These are phyloP conservation scores for Drosophila greeni DNA, from an alignment of 2,888 invertebrate genomes.

Conservation along the genomic window DNA sequence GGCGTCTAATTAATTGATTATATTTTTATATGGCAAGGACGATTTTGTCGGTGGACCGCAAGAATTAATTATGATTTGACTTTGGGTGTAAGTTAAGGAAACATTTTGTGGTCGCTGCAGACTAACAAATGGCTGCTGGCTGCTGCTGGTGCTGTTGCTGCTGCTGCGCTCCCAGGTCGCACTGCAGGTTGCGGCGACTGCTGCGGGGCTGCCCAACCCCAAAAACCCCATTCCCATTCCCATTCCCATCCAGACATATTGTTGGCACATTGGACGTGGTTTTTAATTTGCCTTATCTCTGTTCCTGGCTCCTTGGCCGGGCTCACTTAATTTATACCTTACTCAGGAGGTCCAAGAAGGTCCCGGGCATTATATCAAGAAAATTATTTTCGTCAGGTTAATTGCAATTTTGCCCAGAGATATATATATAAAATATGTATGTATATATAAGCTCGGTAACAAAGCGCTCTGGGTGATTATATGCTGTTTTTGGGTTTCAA, in stretches of 20 bases:
- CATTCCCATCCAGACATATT: constrained; percentile 35
- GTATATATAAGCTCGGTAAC: constrained; percentile 8
- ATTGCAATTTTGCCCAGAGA: constrained; percentile 50
- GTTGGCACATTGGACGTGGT: constrained; percentile 51
- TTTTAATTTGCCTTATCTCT: constrained; percentile 57
- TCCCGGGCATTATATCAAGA: constrained; percentile 38
- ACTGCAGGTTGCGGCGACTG: constrained; percentile 21
- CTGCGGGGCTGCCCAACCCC: not conserved
- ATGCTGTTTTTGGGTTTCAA: constrained; percentile 28
- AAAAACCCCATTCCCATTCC: not conserved
- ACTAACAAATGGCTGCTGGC: constrained; percentile 48
- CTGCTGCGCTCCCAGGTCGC: constrained; percentile 12
- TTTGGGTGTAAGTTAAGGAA: constrained; percentile 44
- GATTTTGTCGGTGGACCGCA: constrained; percentile 29
- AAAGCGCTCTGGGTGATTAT: constrained; percentile 36
- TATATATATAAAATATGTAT: constrained; percentile 6
- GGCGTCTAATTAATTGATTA: constrained; percentile 35
- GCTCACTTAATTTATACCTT: constrained; percentile 50
- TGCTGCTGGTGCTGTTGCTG: constrained; percentile 10
- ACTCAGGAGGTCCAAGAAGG: constrained; percentile 7
- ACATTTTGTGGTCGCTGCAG: constrained; percentile 44
- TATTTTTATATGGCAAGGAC: constrained; percentile 30
- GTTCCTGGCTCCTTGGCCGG: constrained; percentile 23
- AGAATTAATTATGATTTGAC: constrained; percentile 58
- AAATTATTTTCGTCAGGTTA: constrained; percentile 56